phyloP scores from a whole-genome alignment of 2,888 invertebrate genomes.

The Caenorhabditis japonica region DNA sequence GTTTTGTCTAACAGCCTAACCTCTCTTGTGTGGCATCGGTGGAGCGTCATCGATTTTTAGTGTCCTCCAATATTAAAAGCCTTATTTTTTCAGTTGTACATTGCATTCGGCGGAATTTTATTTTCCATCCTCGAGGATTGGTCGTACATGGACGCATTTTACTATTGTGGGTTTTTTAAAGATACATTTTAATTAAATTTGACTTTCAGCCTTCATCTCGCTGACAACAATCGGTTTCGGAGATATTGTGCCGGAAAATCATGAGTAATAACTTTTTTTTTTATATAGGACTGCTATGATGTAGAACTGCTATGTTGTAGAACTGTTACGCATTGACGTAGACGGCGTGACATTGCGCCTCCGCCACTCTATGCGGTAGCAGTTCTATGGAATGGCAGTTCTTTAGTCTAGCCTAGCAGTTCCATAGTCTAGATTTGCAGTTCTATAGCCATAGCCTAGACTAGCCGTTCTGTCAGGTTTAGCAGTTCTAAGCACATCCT shows the following conservation, averaged over 20 bases:
- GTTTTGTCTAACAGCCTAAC: too few species aligned
- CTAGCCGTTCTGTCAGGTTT: too few species aligned
- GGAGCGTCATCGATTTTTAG: not conserved
- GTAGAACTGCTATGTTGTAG: too few species aligned
- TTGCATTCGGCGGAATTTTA: slow-evolving; percentile 78
- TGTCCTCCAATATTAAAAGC: not conserved
- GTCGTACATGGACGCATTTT: slow-evolving; percentile 80
- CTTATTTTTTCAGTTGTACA: slow-evolving; percentile 73
- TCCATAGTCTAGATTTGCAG: too few species aligned
- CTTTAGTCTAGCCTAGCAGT: too few species aligned
- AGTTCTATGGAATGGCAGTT: too few species aligned
- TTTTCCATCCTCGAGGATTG: slow-evolving; percentile 78
- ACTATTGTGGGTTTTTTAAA: slow-evolving; percentile 78
- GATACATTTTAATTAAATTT: slow-evolving; percentile 8
- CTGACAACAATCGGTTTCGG: slow-evolving; percentile 77
- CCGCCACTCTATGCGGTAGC: too few species aligned
- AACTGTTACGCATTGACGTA: too few species aligned
- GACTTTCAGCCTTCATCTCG: slow-evolving; percentile 73
- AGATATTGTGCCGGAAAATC: slow-evolving; percentile 75
- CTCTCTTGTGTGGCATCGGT: not conserved
- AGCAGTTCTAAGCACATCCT: too few species aligned
- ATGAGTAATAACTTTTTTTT: slow-evolving; percentile 61
- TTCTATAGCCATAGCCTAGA: too few species aligned
- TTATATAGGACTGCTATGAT: too few species aligned
- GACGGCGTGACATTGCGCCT: too few species aligned